phyloP scores from a whole-genome alignment of 64 coral and sea anemone genomes.

The Montipora sp. region DNA sequence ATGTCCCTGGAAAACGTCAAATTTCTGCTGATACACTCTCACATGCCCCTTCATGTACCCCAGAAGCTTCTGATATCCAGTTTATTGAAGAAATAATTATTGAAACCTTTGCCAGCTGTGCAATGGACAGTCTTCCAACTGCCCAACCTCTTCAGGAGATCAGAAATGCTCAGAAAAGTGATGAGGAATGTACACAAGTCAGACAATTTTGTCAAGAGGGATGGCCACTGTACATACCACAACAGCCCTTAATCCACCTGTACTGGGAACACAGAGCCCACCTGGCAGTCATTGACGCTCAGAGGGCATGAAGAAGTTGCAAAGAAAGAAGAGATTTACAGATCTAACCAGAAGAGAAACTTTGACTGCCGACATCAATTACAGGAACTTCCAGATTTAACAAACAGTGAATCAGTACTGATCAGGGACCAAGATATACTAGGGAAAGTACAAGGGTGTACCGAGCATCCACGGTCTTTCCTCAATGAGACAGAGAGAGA shows the following conservation, averaged over 20 bases:
- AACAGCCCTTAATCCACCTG: background rate
- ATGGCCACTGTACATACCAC: constrained; percentile 47
- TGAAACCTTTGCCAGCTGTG: background rate
- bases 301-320: too few species aligned
- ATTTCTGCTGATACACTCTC: background rate
- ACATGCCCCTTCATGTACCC: background rate
- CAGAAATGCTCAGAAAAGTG: constrained; percentile 28
- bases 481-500: background rate
- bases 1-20: background rate
- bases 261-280: constrained; percentile 16
- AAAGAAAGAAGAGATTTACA: too few species aligned
- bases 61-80: background rate
- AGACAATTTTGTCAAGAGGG: constrained; percentile 5
- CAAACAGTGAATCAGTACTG: too few species aligned
- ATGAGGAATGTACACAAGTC: constrained; percentile 42
- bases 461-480: too few species aligned
- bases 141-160: constrained; percentile 33
- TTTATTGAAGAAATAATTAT: background rate
- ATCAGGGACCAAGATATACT: too few species aligned
- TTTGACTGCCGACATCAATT: too few species aligned
- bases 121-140: constrained; percentile 12
- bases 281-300: constrained; percentile 40
- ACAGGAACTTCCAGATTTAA: too few species aligned
- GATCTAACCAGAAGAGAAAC: too few species aligned
- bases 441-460: too few species aligned